Evolutionary conservation across 1,140 invertebrate species (phyloP).

Genomic region (Euura lappo): DNA sequence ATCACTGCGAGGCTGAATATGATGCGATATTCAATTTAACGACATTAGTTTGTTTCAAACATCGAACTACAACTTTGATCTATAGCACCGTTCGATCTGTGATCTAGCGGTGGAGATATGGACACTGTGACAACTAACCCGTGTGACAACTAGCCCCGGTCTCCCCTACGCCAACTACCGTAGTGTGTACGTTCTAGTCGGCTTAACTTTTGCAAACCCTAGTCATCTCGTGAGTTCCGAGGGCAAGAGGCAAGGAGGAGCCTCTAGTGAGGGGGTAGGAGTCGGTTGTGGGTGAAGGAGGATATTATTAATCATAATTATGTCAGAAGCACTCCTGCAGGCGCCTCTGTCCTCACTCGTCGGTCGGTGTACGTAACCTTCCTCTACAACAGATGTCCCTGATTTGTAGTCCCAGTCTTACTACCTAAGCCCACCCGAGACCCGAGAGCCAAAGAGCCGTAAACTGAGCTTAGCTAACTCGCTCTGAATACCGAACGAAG

Average conservation of each 20-base stretch:
- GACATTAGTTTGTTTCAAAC: no score
- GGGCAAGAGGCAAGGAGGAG: no score
- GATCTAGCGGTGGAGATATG: no score
- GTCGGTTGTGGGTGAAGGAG: constrained; percentile 7
- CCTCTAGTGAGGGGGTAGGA: no score
- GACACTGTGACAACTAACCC: no score
- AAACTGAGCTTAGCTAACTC: neutral
- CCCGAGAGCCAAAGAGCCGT: neutral
- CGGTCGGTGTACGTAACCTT: constrained; percentile 5
- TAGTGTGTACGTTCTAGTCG: neutral
- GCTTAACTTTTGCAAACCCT: neutral
- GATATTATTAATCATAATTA: constrained; percentile 44
- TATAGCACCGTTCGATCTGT: no score
- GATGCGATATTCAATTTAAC: no score
- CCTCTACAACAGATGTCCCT: constrained; percentile 35
- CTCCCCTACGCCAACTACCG: no score
- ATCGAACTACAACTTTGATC: no score
- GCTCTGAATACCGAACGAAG: neutral
- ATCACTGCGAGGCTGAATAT: no score
- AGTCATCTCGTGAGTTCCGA: neutral
- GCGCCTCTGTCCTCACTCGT: constrained; percentile 2
- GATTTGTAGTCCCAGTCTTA: constrained; percentile 26
- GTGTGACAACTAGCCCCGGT: no score
- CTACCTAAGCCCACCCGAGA: no score
- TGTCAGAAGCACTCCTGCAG: constrained; percentile 30